Conservation (phyloP, 2,888 invertebrate species). For the Dinocampus coccinellae region DNA sequence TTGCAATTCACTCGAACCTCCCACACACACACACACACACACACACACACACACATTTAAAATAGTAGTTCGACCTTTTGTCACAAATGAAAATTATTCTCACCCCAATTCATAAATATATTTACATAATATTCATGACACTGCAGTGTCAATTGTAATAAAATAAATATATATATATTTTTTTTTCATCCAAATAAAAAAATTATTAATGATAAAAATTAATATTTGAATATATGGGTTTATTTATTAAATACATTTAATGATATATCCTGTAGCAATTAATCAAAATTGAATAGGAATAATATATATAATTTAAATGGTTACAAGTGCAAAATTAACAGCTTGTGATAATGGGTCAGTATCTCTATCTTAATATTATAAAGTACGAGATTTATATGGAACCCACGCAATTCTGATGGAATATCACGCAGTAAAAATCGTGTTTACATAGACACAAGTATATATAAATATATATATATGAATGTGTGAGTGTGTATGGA, state of each 20-base stretch:
- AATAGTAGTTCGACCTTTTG: slow-evolving; percentile 15
- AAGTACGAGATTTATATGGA: slow-evolving; percentile 24
- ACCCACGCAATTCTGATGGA: slow-evolving; percentile 14
- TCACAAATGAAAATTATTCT: slow-evolving; percentile 28
- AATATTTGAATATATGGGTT: no score
- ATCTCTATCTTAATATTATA: slow-evolving; percentile 17
- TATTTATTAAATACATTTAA: no score
- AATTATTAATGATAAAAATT: no score
- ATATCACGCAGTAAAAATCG: slow-evolving; percentile 9
- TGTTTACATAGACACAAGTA: neutral
- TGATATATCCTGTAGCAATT: no score
- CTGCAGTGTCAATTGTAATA: neutral
- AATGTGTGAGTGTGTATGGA: neutral
- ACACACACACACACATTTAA: no score
- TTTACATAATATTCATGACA: slow-evolving; percentile 19
- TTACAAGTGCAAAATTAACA: neutral
- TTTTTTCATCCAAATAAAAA: no score
- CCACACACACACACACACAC: no score
- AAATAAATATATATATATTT: neutral
- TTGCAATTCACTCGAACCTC: neutral
- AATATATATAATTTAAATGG: no score
- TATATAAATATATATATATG: slow-evolving; percentile 1
- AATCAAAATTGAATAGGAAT: no score
- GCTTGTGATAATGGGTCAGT: slow-evolving; percentile 16
- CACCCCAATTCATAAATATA: slow-evolving; percentile 31